Evolutionary conservation across 2,888 invertebrate genomes (phyloP), one percentile per base, ranked within the genome.

Genomic region (Meloe dianella): DNA sequence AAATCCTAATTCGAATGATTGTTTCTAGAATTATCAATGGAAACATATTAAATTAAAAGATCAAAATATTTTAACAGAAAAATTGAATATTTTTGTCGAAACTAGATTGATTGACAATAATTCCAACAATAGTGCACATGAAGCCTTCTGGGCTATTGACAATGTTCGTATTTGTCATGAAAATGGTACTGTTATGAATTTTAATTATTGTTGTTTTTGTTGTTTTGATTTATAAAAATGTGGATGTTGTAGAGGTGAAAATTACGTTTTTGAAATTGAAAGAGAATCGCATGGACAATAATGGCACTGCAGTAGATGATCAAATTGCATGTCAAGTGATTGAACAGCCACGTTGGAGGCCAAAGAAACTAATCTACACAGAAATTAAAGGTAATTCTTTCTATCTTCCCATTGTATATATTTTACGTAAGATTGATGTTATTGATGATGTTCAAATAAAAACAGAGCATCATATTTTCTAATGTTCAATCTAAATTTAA

Each of bases 111-210:
- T 63, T 27, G 68, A 75, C 41, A 47, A 65, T 61, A 73, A 75
- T 56, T 59, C 69, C 27, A 62, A 70, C 12, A 47, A 65, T 61
- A 73, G 73, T 9, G 41, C 62, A 41, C 63, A 65, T 27, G 66
- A 74, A 60, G 80, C 79, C 29, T 83, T 80, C 74, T 83, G 83
- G 83, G 82, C 79, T 1, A 75, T 82, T 30, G 82, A 82, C 71
- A 74, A 81, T 62, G 75, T 81, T 20, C 75, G 83, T 71, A 73
- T 80, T 35, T 83, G 83, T 69, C 74, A 77, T 63, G 78, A 80
- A 72, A 78, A 81, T 68, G 82, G 82, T 82, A 76, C 3, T 59
- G 24, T 41, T 35, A 60, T 62, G 57, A 20, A 51, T 22, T 64
- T 22, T 14, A 66, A 65, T 57, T 6, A 47, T 35, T 3, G 1